Evolutionary conservation across 2,113 vertebrate species (phyloP).

Genomic region (Parotia lawesii): DNA sequence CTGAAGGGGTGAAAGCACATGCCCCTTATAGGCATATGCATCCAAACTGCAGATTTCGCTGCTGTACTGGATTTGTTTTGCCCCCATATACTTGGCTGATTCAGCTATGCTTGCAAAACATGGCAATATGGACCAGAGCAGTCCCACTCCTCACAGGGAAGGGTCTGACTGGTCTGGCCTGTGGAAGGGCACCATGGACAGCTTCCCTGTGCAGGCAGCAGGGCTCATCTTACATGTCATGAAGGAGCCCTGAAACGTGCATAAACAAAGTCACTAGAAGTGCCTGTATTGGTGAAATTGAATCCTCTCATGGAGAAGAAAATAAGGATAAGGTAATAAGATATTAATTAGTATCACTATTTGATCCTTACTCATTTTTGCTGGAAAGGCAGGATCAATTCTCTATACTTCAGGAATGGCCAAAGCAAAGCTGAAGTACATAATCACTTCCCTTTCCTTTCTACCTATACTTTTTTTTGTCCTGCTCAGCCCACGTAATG

Average conservation of each 20-base stretch:
- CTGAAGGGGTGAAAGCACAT: neutral
- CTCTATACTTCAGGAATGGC: neutral
- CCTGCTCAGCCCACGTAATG: neutral
- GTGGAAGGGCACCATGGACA: neutral
- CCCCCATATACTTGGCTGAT: neutral
- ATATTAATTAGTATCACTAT: neutral
- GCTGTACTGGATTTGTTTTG: fast-evolving
- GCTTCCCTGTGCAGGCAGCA: neutral
- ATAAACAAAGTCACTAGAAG: neutral
- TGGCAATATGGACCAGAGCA: neutral
- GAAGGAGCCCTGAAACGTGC: neutral
- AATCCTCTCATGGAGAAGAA: neutral
- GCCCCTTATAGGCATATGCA: neutral
- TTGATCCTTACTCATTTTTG: neutral
- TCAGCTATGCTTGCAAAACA: neutral
- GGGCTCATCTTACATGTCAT: neutral
- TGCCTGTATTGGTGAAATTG: neutral
- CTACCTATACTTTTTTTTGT: neutral
- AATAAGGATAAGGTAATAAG: neutral
- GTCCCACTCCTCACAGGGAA: neutral
- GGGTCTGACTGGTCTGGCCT: neutral
- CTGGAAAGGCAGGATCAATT: neutral
- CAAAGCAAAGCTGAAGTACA: neutral
- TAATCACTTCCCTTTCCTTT: neutral
- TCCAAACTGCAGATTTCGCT: neutral